phyloP scores from a whole-genome alignment of 1,140 invertebrate genomes.

The Neodiprion lecontei region DNA sequence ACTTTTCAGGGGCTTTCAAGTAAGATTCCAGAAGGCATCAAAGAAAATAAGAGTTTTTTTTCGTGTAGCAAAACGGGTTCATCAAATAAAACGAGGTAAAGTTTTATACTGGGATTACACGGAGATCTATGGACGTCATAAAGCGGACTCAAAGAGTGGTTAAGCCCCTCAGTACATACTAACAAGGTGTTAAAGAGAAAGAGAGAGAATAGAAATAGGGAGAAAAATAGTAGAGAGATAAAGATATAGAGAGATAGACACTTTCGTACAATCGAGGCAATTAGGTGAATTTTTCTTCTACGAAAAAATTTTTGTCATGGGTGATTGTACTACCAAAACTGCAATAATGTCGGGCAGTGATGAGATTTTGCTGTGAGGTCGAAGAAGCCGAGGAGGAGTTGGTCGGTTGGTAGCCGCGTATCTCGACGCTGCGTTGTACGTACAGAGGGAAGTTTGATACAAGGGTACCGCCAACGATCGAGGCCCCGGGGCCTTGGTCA shows the following conservation, averaged over 20 bases:
- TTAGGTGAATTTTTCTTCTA: conserved; percentile 25
- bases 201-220: conserved; percentile 20
- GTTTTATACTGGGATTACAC: background rate
- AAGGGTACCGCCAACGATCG: conserved; percentile 51
- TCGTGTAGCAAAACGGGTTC: background rate
- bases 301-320: conserved; percentile 15
- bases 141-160: background rate
- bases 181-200: conserved; percentile 25
- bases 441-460: conserved; percentile 61
- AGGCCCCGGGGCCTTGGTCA: conserved; percentile 42
- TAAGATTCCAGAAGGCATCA: background rate
- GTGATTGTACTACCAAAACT: conserved; percentile 87
- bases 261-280: conserved; percentile 45
- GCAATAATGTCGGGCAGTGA: conserved; percentile 84
- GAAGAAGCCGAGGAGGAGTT: conserved; percentile 47
- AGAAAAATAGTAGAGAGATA: conserved; percentile 20
- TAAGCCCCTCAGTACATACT: background rate
- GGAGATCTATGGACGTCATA: background rate
- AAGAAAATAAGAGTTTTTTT: background rate
- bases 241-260: conserved; percentile 52
- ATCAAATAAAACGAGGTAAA: background rate
- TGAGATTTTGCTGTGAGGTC: conserved; percentile 59
- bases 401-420: conserved; percentile 49
- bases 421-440: conserved; percentile 65
- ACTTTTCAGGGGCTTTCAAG: background rate